A percentile compares a stretch with the other conserved stretches of the same genome.
Evolutionary conservation across 2,888 invertebrate species (phyloP).

Genomic region (Drosophila kokeensis): DNA sequence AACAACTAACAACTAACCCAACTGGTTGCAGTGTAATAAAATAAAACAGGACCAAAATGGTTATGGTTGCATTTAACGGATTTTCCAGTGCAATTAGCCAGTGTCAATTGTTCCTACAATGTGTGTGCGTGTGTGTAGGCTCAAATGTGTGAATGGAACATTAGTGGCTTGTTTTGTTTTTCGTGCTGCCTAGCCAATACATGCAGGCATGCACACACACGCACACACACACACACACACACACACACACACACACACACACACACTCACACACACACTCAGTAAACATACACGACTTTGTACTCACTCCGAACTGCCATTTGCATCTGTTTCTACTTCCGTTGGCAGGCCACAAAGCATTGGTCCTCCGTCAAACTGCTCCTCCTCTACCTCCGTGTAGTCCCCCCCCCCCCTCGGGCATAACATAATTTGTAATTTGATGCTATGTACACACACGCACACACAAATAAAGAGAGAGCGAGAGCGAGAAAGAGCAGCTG

Average conservation of each 20-base stretch:
- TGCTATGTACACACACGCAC: conserved; percentile 45
- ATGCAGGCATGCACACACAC: conserved; percentile 15
- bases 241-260: conserved; percentile 7
- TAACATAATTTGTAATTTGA: conserved; percentile 74
- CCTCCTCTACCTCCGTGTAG: background rate
- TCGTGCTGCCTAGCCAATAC: conserved; percentile 32
- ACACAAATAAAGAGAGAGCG: background rate
- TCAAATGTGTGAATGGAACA: conserved; percentile 47
- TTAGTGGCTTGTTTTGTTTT: conserved; percentile 66
- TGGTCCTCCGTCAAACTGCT: conserved; percentile 22
- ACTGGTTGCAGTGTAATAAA: conserved; percentile 32
- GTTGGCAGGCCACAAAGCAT: conserved; percentile 67
- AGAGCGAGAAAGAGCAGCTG: conserved; percentile 8
- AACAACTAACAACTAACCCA: background rate
- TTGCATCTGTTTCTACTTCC: conserved; percentile 77
- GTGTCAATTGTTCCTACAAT: conserved; percentile 64
- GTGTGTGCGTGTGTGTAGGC: conserved; percentile 18
- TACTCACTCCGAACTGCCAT: conserved; percentile 53
- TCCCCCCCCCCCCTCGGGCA: conserved; percentile 15
- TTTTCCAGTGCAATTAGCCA: conserved; percentile 72
- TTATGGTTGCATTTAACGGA: conserved; percentile 62
- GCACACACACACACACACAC: conserved; percentile 5
- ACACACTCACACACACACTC: conserved; percentile 1
- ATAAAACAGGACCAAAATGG: conserved; percentile 35
- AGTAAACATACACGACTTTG: conserved; percentile 10